These are phyloP conservation scores for Cercopithecus mona DNA, from an alignment of 2,113 vertebrate species.

Conservation along the genomic window DNA sequence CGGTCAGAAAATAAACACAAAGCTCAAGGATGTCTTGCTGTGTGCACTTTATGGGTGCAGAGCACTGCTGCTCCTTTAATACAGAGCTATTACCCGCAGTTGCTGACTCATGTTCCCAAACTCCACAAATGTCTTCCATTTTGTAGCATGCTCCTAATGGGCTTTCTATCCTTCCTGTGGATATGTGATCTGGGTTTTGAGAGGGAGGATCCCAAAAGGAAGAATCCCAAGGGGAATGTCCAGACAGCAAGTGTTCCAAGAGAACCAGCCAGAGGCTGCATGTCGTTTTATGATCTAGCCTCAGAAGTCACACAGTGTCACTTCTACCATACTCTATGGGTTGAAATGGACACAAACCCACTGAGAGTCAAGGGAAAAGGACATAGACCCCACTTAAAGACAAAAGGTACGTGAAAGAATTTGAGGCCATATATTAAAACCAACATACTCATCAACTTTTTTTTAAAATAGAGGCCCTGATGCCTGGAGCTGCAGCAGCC, in stretches of 20 bases:
- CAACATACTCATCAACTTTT: neutral
- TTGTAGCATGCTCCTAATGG: slow-evolving; percentile 5
- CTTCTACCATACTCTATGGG: neutral
- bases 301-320: neutral
- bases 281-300: neutral
- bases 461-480: neutral
- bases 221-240: neutral
- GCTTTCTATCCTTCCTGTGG: neutral
- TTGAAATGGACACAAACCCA: neutral
- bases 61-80: slow-evolving; percentile 15
- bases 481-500: neutral
- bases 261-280: neutral
- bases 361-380: neutral
- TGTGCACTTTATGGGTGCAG: slow-evolving; percentile 62
- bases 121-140: slow-evolving; percentile 37
- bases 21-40: slow-evolving; percentile 42
- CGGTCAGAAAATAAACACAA: slow-evolving; percentile 67
- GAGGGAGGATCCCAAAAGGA: neutral
- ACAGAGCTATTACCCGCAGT: neutral
- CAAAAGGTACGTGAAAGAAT: neutral
- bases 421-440: neutral
- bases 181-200: neutral
- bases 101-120: slow-evolving; percentile 77
- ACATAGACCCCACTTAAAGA: neutral
- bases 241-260: neutral